A percentile compares a stretch with the other conserved stretches of the same genome.
Conservation (phyloP, 2,113 vertebrate genomes). For the Aix galericulata region DNA sequence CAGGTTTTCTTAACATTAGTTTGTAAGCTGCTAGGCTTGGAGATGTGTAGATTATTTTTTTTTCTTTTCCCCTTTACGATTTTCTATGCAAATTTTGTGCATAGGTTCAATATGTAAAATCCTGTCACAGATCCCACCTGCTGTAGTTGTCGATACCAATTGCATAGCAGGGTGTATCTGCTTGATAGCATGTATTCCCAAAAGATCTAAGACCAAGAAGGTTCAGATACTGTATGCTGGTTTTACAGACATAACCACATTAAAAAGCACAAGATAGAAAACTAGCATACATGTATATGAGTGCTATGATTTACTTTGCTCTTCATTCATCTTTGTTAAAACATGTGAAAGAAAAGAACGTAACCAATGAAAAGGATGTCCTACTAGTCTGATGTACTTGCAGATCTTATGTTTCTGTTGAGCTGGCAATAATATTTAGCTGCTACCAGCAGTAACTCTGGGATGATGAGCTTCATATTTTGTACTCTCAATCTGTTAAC, state of each 20-base stretch:
- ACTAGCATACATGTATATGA: too few species aligned
- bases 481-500: not conserved
- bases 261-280: not conserved
- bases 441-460: not conserved
- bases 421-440: constrained; percentile 16
- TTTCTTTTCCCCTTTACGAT: not conserved
- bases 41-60: not conserved
- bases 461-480: not conserved
- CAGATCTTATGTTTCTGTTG: not conserved
- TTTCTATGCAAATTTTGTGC: not conserved
- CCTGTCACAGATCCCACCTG: not conserved
- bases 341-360: not conserved
- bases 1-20: not conserved
- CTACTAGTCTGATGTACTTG: not conserved
- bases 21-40: not conserved
- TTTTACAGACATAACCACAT: not conserved
- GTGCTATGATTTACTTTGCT: not conserved
- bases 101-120: not conserved
- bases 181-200: not conserved
- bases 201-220: not conserved
- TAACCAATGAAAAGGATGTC: not conserved
- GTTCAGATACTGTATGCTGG: not conserved
- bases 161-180: not conserved
- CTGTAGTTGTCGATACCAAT: too few species aligned
- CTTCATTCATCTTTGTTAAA: not conserved